Conservation (phyloP, 2,797 vertebrate genomes). For the Morus bassanus region DNA sequence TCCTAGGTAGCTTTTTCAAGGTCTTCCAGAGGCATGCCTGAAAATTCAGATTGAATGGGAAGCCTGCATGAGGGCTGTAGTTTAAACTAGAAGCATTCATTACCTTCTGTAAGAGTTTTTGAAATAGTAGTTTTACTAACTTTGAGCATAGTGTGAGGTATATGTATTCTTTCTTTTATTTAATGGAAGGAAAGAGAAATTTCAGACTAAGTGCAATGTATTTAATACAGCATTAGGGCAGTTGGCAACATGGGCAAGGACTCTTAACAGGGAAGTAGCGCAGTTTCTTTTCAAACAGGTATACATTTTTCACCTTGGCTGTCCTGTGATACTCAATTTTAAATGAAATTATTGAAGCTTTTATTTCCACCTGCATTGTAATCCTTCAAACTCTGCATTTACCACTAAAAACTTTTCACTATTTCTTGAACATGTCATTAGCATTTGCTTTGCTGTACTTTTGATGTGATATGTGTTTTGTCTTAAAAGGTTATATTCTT, state of each 20-base stretch:
- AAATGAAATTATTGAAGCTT: not conserved
- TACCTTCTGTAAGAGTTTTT: not conserved
- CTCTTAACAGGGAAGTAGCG: not conserved
- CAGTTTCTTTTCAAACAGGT: not conserved
- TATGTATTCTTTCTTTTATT: not conserved
- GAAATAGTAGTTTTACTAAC: not conserved
- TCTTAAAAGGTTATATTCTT: not conserved
- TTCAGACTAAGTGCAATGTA: not conserved
- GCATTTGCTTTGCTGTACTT: not conserved
- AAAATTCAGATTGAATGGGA: not conserved
- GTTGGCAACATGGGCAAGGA: not conserved
- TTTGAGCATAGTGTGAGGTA: not conserved
- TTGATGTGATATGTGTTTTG: not conserved
- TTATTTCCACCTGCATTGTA: not conserved
- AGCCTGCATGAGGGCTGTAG: not conserved
- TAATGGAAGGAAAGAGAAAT: not conserved
- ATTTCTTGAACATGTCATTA: not conserved
- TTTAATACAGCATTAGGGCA: not conserved
- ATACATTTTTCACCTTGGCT: not conserved
- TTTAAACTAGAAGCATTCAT: not conserved
- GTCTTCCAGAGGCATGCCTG: not conserved
- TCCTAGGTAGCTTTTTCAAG: not conserved
- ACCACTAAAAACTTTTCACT: not conserved
- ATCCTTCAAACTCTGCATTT: not conserved
- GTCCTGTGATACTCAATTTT: not conserved